These are phyloP conservation scores for Thumatha senex DNA, from an alignment of 2,888 invertebrate genomes.

Conservation along the genomic window DNA sequence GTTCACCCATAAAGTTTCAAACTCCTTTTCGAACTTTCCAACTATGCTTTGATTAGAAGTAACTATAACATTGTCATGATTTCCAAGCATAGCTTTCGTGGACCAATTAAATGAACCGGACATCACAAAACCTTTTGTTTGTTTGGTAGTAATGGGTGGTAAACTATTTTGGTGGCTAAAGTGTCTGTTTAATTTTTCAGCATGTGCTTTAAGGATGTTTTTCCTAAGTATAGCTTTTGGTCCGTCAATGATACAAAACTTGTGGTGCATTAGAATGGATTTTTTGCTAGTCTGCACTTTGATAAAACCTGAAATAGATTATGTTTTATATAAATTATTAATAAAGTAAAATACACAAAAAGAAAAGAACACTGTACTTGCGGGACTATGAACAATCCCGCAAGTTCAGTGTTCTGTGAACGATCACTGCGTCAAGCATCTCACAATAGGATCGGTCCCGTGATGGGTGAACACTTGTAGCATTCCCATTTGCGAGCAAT, in stretches of 20 bases:
- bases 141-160: slow-evolving; percentile 48
- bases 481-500: no score
- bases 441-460: no score
- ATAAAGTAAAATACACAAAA: no score
- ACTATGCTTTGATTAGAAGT: slow-evolving; percentile 83
- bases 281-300: slow-evolving; percentile 75
- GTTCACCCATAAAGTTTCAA: slow-evolving; percentile 85
- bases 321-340: not conserved
- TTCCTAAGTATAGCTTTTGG: slow-evolving; percentile 72
- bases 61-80: slow-evolving; percentile 88
- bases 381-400: no score
- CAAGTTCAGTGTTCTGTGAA: no score
- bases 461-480: no score
- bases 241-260: slow-evolving; percentile 88
- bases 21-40: slow-evolving; percentile 81
- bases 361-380: no score
- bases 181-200: slow-evolving; percentile 70
- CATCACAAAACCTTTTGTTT: slow-evolving; percentile 79
- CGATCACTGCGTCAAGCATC: no score
- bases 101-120: slow-evolving; percentile 92
- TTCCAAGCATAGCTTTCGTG: slow-evolving; percentile 86
- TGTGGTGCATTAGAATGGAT: slow-evolving; percentile 90
- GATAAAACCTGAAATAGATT: slow-evolving; percentile 66
- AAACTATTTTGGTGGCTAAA: slow-evolving; percentile 46
- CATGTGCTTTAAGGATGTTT: slow-evolving; percentile 60